Conservation (phyloP, 2,113 vertebrate species). For the Mionectes macconnelli region DNA sequence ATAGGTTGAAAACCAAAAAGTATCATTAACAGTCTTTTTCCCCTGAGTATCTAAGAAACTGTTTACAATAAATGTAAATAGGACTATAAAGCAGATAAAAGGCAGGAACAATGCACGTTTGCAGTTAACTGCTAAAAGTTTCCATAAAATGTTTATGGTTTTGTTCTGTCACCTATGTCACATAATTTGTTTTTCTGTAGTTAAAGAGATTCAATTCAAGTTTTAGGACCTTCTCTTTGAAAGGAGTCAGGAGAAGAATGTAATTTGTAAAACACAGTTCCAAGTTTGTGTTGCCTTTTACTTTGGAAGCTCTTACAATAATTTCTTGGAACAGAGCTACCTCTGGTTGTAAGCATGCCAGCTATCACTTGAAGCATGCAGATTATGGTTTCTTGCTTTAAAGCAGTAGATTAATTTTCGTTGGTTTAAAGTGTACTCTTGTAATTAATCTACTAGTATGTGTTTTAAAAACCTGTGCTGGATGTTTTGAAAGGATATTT, state of each 20-base stretch:
- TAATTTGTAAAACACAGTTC: background rate
- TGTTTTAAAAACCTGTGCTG: constrained; percentile 52
- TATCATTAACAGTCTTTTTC: background rate
- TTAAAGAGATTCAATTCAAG: background rate
- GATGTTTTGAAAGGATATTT: constrained; percentile 55
- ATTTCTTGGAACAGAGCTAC: constrained; percentile 29
- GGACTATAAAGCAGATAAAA: background rate
- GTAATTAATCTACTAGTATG: constrained; percentile 48
- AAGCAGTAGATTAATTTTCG: constrained; percentile 39
- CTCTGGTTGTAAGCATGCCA: constrained; percentile 6
- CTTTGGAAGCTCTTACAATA: background rate
- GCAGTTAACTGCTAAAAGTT: background rate
- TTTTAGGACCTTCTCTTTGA: background rate
- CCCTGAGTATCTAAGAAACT: background rate
- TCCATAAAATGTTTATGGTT: background rate
- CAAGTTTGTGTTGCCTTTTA: background rate
- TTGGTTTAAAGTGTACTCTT: constrained; percentile 9
- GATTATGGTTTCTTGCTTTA: constrained; percentile 40
- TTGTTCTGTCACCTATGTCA: background rate
- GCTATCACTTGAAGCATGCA: background rate
- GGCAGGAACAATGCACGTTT: background rate
- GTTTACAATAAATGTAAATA: background rate
- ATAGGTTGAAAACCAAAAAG: background rate
- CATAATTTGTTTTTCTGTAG: background rate
- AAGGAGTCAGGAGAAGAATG: background rate